Conservation (phyloP, 2,113 vertebrate genomes). For the Shinisaurus crocodilurus region DNA sequence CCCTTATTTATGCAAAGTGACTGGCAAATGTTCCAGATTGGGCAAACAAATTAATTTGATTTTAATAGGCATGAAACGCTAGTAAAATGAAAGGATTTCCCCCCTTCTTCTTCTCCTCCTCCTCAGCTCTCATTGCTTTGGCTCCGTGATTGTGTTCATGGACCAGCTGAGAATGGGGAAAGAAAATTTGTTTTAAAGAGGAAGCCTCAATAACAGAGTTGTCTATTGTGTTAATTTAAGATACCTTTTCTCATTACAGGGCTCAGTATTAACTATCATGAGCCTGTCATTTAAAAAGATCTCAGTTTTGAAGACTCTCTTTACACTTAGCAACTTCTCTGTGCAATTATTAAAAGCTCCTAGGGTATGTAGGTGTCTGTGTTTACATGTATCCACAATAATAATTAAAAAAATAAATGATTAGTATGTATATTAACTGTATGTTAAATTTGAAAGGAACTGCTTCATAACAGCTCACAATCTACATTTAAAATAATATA, state of each 20-base stretch:
- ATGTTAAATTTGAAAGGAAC: neutral
- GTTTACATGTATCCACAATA: neutral
- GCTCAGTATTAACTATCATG: neutral
- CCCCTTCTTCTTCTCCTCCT: conserved; percentile 35
- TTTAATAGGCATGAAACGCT: conserved; percentile 56
- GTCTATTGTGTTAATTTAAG: neutral
- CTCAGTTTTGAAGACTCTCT: neutral
- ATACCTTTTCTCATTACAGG: neutral
- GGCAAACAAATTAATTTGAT: conserved; percentile 67
- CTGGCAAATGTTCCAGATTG: conserved; percentile 53
- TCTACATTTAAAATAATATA: neutral
- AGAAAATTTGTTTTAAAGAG: conserved; percentile 34
- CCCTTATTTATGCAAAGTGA: conserved; percentile 44
- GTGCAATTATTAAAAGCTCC: neutral
- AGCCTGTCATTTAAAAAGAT: neutral
- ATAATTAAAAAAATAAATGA: neutral
- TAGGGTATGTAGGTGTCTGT: neutral
- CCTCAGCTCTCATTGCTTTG: conserved; percentile 18
- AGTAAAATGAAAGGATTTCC: conserved; percentile 56
- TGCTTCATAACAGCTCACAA: neutral
- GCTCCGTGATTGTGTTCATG: conserved; percentile 41
- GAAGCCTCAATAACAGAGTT: neutral
- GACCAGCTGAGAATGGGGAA: conserved; percentile 21
- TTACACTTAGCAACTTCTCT: neutral
- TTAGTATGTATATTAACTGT: neutral